These are phyloP conservation scores for Globicephala melas DNA, from an alignment of 2,113 vertebrate species.

Conservation along the genomic window DNA sequence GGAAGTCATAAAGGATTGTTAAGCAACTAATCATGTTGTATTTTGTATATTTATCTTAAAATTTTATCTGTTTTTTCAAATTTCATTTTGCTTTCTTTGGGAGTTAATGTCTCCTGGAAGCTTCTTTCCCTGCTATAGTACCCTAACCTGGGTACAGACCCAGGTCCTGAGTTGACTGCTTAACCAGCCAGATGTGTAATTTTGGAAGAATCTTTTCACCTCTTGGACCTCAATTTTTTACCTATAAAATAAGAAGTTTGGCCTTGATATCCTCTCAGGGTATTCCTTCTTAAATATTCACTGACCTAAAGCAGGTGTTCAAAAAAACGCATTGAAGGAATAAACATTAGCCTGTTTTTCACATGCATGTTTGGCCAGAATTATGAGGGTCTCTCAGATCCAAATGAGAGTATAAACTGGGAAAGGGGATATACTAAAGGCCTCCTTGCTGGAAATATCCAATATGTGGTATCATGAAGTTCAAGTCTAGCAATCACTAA, in stretches of 20 bases:
- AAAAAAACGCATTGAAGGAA: background rate
- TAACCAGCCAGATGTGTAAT: background rate
- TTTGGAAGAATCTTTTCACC: background rate
- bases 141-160: background rate
- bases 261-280: background rate
- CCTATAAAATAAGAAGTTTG: background rate
- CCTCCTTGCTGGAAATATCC: background rate
- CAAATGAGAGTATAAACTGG: background rate
- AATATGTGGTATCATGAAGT: background rate
- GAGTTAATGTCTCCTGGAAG: background rate
- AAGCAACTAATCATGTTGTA: background rate
- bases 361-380: background rate
- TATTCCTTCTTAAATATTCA: background rate
- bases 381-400: background rate
- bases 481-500: background rate
- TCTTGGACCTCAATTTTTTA: constrained; percentile 6
- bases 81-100: constrained; percentile 23
- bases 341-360: background rate
- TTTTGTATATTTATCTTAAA: constrained; percentile 40
- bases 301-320: background rate
- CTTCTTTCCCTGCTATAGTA: background rate
- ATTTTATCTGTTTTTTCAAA: background rate
- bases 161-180: background rate
- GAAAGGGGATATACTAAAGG: background rate
- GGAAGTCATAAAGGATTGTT: background rate